Evolutionary conservation across 2,888 invertebrate species (phyloP), one percentile per base, ranked within the genome.

Genomic region (Andrena camellia): DNA sequence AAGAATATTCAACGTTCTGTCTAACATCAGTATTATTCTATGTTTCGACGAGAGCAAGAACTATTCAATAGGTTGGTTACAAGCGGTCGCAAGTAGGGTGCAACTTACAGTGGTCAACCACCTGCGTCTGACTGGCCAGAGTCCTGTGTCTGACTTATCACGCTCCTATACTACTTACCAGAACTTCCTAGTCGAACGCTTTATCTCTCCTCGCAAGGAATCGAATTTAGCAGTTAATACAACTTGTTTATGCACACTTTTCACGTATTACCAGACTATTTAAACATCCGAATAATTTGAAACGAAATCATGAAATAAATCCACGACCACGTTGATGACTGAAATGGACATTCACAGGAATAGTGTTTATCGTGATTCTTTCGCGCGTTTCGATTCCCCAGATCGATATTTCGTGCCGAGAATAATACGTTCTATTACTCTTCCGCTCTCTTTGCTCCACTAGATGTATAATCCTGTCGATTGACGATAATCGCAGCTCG

Each of bases 401-500:
- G 64, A 8, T 33, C 20, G 33, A 64, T 13, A 10, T 57, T 62
- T n/a, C 50, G 20, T 26, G 63, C 31, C 76, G n/a, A 35, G 54
- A 59, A 50, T 31, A 50, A 57, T 71, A 60, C 50, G 62, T 79
- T 79, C 60, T 13, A 78, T 78, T 66, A 60, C 64, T 17, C 64
- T 62, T 63, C 29, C 69, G 48, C 60, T 3, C 20, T 20, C 52
- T 59, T 79, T 52, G 52, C 23, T 52, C 63, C 63, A 29, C 70
- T 69, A 71, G 79, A 83, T 67, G 60, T 70, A 57, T 78, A 83
- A 87, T 81, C 78, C 78, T 33, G 78, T 57, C 66, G 77, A 78
- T 87, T 80, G 72, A 50, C 70, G 80, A 67, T 86, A 82, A 84
- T 86, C 84, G 75, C 54, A 59, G 68, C 68, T 75, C 79, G 76